Percentiles rank a stretch among this genome's conserved stretches.
These are phyloP conservation scores for Scophthalmus maximus DNA, from an alignment of 2,113 vertebrate species.

Conservation along the genomic window DNA sequence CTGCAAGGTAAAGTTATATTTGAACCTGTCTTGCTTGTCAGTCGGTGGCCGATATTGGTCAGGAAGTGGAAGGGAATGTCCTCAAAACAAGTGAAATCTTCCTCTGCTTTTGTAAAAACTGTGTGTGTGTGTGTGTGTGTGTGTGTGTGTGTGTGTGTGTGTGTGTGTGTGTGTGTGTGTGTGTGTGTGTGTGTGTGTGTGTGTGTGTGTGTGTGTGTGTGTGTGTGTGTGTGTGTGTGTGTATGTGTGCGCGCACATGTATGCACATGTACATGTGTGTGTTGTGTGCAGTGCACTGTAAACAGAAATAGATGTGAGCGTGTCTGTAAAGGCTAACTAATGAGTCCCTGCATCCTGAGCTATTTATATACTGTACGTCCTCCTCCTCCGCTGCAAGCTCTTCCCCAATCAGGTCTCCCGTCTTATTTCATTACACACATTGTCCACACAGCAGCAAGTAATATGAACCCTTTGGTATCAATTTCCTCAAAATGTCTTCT, in stretches of 20 bases:
- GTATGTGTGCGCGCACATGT: slow-evolving; percentile 12
- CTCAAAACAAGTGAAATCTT: not conserved
- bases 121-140: not conserved
- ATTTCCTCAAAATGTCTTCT: not conserved
- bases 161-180: slow-evolving; percentile 53
- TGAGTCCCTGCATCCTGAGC: slow-evolving; percentile 70
- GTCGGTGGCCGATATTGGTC: not conserved
- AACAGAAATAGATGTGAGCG: slow-evolving; percentile 69
- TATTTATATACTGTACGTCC: slow-evolving; percentile 73
- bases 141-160: slow-evolving; percentile 32
- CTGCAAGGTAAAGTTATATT: slow-evolving; percentile 2
- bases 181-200: slow-evolving; percentile 53
- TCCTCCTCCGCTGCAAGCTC: slow-evolving; percentile 47
- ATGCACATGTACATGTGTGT: slow-evolving; percentile 55
- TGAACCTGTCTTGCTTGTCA: not conserved
- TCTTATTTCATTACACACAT: slow-evolving; percentile 41
- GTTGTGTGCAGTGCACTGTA: slow-evolving; percentile 30
- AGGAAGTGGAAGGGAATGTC: not conserved
- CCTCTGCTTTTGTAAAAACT: not conserved
- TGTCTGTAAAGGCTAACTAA: slow-evolving; percentile 69
- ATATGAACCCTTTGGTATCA: not conserved
- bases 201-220: slow-evolving; percentile 51
- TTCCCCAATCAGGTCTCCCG: slow-evolving; percentile 30
- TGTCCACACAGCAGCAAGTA: slow-evolving; percentile 14
- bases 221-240: slow-evolving; percentile 17